phyloP scores from a whole-genome alignment of 2,113 vertebrate species.

The Crotophaga sulcirostris region DNA sequence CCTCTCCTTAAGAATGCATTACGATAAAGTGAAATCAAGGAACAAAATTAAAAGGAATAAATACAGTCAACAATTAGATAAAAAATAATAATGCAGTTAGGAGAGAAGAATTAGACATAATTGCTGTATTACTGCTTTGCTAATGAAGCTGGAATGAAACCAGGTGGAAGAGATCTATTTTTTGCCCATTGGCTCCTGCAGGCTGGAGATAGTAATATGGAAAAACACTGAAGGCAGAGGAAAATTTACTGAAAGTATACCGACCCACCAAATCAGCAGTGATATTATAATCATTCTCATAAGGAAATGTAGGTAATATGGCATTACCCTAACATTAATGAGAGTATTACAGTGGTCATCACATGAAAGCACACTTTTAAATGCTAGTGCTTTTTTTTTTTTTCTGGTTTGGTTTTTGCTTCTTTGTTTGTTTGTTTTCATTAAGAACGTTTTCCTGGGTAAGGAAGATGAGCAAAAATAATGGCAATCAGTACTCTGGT shows the following conservation, averaged over 20 bases:
- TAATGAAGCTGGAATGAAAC: constrained; percentile 54
- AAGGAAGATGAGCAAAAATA: background rate
- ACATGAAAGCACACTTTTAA: background rate
- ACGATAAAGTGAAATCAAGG: background rate
- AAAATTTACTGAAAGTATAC: constrained; percentile 36
- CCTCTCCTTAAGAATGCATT: background rate
- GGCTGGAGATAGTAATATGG: background rate
- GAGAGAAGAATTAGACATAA: constrained; percentile 27
- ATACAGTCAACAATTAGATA: background rate
- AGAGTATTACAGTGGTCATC: background rate
- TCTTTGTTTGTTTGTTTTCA: background rate
- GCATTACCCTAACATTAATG: background rate
- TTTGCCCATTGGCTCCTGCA: constrained; percentile 26
- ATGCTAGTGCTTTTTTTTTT: background rate
- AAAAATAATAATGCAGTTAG: constrained; percentile 33
- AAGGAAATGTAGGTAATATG: background rate
- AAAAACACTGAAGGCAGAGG: background rate
- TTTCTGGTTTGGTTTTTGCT: background rate
- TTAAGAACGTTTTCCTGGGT: background rate
- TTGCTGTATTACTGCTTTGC: background rate
- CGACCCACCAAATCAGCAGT: background rate
- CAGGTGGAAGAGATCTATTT: constrained; percentile 46
- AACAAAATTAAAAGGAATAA: constrained; percentile 22
- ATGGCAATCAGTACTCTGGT: background rate
- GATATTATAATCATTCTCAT: background rate